A percentile compares a stretch with the other conserved stretches of the same genome.
Conservation (phyloP, 2,113 vertebrate species). For the Opisthocomus hoazin region DNA sequence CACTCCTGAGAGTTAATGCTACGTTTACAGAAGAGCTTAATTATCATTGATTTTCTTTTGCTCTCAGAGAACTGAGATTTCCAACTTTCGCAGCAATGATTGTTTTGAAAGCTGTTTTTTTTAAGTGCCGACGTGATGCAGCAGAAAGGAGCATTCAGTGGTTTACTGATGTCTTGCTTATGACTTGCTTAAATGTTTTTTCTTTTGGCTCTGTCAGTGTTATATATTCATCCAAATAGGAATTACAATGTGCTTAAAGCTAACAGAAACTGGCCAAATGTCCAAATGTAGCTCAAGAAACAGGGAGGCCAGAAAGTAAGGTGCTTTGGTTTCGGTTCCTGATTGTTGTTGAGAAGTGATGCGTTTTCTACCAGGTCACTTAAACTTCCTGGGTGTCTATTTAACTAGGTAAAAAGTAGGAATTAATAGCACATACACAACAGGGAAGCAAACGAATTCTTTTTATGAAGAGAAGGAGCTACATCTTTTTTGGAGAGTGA, state of each 20-base stretch:
- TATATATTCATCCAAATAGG: neutral
- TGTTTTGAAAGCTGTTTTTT: conserved; percentile 48
- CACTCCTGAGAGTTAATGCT: conserved; percentile 59
- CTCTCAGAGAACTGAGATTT: conserved; percentile 59
- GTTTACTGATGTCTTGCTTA: neutral
- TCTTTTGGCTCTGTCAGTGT: neutral
- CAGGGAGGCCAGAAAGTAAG: neutral
- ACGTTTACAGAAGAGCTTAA: conserved; percentile 70
- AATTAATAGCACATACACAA: neutral
- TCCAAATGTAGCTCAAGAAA: neutral
- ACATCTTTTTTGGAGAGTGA: neutral
- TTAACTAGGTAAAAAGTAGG: neutral
- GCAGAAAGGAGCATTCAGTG: neutral
- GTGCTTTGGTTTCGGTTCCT: neutral
- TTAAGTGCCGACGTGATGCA: neutral
- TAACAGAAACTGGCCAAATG: no score
- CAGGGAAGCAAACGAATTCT: neutral
- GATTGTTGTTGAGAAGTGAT: neutral
- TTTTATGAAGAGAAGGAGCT: neutral
- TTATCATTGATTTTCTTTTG: conserved; percentile 74
- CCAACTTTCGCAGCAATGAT: conserved; percentile 24
- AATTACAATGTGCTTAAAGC: neutral
- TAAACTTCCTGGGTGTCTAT: neutral
- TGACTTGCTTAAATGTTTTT: neutral
- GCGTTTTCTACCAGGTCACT: neutral